These are phyloP conservation scores for Allygus modestus DNA, from an alignment of 2,888 invertebrate species.

Conservation along the genomic window DNA sequence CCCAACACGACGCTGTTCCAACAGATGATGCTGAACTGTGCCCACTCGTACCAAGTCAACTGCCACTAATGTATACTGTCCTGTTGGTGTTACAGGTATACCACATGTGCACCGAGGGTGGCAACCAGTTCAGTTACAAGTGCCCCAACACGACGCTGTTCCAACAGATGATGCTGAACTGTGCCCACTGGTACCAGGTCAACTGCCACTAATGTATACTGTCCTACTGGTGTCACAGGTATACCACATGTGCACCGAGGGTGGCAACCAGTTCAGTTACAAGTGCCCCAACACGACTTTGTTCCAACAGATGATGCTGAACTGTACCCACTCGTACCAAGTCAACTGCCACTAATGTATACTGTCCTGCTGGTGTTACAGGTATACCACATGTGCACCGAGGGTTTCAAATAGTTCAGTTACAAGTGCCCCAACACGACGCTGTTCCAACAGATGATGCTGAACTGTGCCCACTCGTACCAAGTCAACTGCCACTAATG, in stretches of 20 bases:
- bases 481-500: constrained; percentile 89
- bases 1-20: constrained; percentile 89
- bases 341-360: too few relatives aligned
- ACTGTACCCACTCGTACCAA: constrained; percentile 91
- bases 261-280: constrained; percentile 87
- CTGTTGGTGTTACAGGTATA: constrained; percentile 81
- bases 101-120: constrained; percentile 89
- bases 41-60: constrained; percentile 91
- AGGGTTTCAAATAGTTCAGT: constrained; percentile 85
- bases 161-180: constrained; percentile 88
- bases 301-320: constrained; percentile 88
- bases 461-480: constrained; percentile 90
- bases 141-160: constrained; percentile 89
- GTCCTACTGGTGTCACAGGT: constrained; percentile 78
- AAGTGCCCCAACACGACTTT: constrained; percentile 88
- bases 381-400: constrained; percentile 91
- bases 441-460: constrained; percentile 88
- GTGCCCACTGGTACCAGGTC: constrained; percentile 91
- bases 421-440: constrained; percentile 89
- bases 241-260: constrained; percentile 89
- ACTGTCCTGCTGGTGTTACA: constrained; percentile 74
- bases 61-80: too few relatives aligned
- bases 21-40: constrained; percentile 88
- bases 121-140: constrained; percentile 86
- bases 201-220: too few relatives aligned